Percentiles rank a stretch among this genome's conserved stretches.
Evolutionary conservation across 2,797 vertebrate species (phyloP).

Genomic region (Macropus fuliginosus): DNA sequence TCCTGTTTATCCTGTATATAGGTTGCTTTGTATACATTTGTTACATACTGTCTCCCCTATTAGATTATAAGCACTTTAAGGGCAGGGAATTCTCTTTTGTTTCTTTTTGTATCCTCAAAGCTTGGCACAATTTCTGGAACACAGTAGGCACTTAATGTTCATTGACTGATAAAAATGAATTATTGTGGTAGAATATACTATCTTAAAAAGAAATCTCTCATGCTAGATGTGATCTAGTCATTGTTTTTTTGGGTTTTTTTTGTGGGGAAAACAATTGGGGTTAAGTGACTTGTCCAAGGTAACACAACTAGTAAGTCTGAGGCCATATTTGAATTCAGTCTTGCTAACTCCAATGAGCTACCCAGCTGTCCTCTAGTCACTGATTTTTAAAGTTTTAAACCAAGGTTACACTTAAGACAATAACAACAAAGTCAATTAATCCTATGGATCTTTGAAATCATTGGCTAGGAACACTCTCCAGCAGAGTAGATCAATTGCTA

Average conservation of each 20-base stretch:
- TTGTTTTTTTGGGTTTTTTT: not conserved
- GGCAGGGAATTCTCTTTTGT: not conserved
- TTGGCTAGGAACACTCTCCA: not conserved
- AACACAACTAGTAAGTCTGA: not conserved
- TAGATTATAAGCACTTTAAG: not conserved
- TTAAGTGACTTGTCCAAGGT: not conserved
- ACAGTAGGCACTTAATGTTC: not conserved
- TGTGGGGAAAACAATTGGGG: not conserved
- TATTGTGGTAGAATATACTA: not conserved
- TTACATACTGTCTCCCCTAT: no score
- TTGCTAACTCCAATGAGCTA: not conserved
- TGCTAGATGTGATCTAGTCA: not conserved
- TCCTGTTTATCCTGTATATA: no score
- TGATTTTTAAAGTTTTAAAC: not conserved
- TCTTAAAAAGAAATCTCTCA: not conserved
- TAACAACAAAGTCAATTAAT: not conserved
- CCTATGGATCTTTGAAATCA: not conserved
- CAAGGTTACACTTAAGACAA: no score
- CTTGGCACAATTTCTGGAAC: not conserved
- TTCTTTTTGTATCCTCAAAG: not conserved
- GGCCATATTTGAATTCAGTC: not conserved
- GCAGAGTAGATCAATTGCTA: not conserved
- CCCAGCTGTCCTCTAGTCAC: not conserved
- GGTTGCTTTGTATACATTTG: no score
- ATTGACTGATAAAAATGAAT: not conserved